These are phyloP conservation scores for Drosophila pegasa DNA, from an alignment of 2,888 invertebrate genomes.

Conservation along the genomic window DNA sequence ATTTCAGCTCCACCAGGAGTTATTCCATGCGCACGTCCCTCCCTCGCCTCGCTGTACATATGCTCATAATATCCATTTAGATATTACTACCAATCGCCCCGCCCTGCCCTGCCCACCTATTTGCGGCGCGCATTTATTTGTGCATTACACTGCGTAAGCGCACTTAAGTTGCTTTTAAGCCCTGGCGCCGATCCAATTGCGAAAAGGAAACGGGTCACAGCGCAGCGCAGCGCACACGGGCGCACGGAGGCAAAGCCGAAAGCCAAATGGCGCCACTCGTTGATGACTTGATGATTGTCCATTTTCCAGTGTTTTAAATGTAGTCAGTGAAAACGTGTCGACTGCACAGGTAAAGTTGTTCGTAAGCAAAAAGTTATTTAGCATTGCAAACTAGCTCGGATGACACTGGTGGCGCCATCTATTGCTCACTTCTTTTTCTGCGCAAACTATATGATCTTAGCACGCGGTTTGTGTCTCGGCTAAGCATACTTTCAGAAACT, in stretches of 20 bases:
- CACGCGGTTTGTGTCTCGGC: constrained; percentile 34
- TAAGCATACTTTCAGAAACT: constrained; percentile 1
- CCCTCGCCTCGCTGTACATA: constrained; percentile 45
- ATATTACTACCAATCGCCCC: constrained; percentile 66
- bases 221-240: constrained; percentile 22
- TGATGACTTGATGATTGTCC: constrained; percentile 53
- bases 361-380: constrained; percentile 19
- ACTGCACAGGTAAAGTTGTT: constrained; percentile 28
- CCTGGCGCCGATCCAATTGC: constrained; percentile 82
- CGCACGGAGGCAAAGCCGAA: constrained; percentile 24
- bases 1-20: constrained; percentile 58
- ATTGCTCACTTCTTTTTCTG: not conserved
- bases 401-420: constrained; percentile 51
- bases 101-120: constrained; percentile 35
- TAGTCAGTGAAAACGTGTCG: constrained; percentile 8
- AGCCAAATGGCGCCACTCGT: constrained; percentile 60
- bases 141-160: constrained; percentile 77
- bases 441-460: constrained; percentile 22
- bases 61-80: constrained; percentile 78
- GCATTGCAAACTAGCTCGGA: not conserved
- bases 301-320: constrained; percentile 24
- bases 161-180: constrained; percentile 77
- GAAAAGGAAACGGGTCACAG: constrained; percentile 56
- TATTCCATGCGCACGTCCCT: constrained; percentile 48
- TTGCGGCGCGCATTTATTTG: constrained; percentile 68